Conservation (phyloP, 2,797 vertebrate genomes). For the Melanotaenia nigrans region DNA sequence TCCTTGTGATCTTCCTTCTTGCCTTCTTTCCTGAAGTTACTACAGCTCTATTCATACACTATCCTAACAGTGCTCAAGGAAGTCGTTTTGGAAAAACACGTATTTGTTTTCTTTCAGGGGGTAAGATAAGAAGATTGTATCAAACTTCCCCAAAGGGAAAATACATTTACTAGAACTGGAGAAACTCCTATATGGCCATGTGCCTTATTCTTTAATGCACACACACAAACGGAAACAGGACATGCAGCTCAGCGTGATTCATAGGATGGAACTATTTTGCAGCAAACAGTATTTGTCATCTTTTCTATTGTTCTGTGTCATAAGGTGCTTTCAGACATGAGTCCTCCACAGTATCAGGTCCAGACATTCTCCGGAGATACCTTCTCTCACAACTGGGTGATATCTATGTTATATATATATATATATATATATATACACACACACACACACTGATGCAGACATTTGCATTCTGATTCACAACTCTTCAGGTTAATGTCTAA, state of each 20-base stretch:
- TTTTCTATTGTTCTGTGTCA: constrained; percentile 5
- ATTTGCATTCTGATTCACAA: neutral
- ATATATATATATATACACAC: no score
- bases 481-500: neutral
- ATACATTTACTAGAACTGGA: neutral
- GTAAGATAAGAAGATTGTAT: constrained; percentile 1
- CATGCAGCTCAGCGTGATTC: constrained; percentile 6
- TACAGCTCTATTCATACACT: constrained; percentile 15
- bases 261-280: constrained; percentile 3
- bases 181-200: constrained; percentile 1
- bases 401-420: neutral
- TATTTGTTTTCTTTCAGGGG: constrained; percentile 18
- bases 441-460: neutral
- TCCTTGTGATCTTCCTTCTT: constrained; percentile 30
- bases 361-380: neutral
- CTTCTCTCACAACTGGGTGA: neutral
- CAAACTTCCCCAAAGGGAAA: constrained; percentile 5
- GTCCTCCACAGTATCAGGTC: neutral
- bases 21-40: constrained; percentile 25
- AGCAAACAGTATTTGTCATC: neutral
- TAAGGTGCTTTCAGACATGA: constrained; percentile 7
- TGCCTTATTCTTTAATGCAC: neutral
- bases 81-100: neutral
- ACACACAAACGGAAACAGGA: neutral
- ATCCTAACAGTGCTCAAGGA: constrained; percentile 23